phyloP scores from a whole-genome alignment of 2,113 vertebrate species.

The Terrapene triunguis region DNA sequence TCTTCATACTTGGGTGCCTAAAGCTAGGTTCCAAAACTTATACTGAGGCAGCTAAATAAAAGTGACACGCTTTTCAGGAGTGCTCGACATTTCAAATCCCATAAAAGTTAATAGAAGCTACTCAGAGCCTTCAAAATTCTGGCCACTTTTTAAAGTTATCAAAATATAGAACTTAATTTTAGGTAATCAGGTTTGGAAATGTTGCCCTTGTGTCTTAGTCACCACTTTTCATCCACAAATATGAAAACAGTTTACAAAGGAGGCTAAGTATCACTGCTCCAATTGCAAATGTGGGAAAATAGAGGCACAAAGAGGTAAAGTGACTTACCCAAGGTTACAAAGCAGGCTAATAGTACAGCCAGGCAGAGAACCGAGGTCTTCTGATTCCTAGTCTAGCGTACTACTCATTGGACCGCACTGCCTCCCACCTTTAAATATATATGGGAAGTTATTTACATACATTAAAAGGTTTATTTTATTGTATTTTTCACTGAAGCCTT shows the following conservation, averaged over 20 bases:
- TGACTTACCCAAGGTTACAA: not conserved
- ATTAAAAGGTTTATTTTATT: not conserved
- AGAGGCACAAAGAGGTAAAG: not conserved
- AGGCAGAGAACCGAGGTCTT: not conserved
- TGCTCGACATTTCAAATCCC: not conserved
- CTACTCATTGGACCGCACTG: not conserved
- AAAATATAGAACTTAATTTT: not conserved
- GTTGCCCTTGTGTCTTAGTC: not conserved
- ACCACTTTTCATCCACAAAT: not conserved
- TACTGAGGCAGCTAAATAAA: not conserved
- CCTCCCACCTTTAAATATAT: not conserved
- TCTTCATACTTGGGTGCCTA: not conserved
- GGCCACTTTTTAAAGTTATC: not conserved
- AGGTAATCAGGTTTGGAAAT: not conserved
- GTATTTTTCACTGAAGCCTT: not conserved
- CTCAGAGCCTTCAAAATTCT: not conserved
- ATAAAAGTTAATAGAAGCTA: not conserved
- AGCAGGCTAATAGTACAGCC: not conserved
- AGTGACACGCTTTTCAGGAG: fast-evolving
- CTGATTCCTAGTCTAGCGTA: not conserved
- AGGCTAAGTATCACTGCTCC: not conserved
- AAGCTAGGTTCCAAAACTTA: not conserved
- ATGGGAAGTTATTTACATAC: not conserved
- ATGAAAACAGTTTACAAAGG: not conserved
- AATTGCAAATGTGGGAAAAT: not conserved